phyloP scores from a whole-genome alignment of 2,113 vertebrate species.

The Aix galericulata region DNA sequence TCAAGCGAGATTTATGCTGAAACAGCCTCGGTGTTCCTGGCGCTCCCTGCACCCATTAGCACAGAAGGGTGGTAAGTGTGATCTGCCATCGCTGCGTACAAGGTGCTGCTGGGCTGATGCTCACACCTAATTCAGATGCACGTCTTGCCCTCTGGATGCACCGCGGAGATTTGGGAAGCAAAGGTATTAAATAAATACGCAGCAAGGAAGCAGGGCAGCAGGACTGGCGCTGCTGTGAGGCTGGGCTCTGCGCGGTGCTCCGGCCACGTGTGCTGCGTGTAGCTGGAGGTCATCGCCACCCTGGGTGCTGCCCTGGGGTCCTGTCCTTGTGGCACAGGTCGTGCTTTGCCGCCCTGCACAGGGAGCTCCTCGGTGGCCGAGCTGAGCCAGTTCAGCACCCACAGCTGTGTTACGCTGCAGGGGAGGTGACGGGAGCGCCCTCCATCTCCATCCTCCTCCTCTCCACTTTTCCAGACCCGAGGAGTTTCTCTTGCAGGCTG shows the following conservation, averaged over 20 bases:
- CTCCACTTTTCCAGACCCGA: neutral
- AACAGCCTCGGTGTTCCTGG: neutral
- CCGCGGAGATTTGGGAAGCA: neutral
- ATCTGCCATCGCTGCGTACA: neutral
- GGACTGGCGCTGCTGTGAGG: neutral
- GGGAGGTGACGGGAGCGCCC: neutral
- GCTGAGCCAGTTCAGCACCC: neutral
- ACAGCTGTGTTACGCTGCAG: neutral
- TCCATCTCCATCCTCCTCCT: neutral
- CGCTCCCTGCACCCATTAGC: neutral
- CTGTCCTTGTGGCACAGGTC: neutral
- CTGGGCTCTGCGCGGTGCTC: neutral
- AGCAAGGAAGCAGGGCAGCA: neutral
- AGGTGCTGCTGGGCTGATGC: neutral
- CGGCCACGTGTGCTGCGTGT: neutral
- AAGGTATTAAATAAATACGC: neutral
- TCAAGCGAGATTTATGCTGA: neutral
- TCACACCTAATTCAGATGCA: neutral
- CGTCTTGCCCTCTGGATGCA: neutral
- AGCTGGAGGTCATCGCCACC: neutral
- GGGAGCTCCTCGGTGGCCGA: neutral
- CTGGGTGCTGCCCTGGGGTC: accelerated
- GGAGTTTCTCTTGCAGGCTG: neutral
- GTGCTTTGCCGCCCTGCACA: neutral
- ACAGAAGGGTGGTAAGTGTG: neutral